Base-by-base conservation (phyloP, 2,113 vertebrate genomes). In the Desmodus rotundus region DNA sequence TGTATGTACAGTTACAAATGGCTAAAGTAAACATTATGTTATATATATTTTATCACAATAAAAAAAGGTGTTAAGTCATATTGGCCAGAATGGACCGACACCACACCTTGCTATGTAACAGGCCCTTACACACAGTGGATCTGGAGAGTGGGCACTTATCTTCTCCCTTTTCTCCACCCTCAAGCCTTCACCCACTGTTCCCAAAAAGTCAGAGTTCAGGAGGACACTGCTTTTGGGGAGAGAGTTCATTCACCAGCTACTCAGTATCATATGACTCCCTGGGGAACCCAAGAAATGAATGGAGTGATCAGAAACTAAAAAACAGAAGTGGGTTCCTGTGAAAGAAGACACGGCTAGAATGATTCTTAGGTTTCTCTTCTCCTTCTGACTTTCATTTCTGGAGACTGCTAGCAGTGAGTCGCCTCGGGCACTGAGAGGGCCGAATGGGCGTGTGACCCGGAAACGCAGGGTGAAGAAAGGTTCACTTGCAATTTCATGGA, bases 341-440 rank as follows among this genome's bases (percentile, higher is more conserved):
- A 96, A 96, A 95, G 91, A 90, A 81, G 31, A 10, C 31, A 54
- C 28, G 24, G 4, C 24, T 87, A 16, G 6, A 45, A 24, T 33
- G 5, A 73, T 70, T 73, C 89, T 87, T 41, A 20, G 54, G 31
- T 72, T 91, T 96, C 43, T 93, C 43, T 94, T 96, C 54, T 94
- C 47, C 58, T 81, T 95, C 43, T 68, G 63, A 78, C 56, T 93
- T n/a, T 61, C 19, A 47, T 61, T 88, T 92, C 52, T 85, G 33
- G 54, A 43, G 11, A 72, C 3, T 36, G 10, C 65, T 28, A 52
- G 52, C 43, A 11, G 24, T 36, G 33, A 56, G 4, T n/a, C n/a
- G n/a, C 24, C 16, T 67, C 47, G 13, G 12, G 8, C n/a, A 13
- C 11, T 17, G 13, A 54, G 33, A 80, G 4, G 43, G 36, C 31